Base-by-base conservation (phyloP, 2,797 vertebrate genomes). In the Psittacula echo region DNA sequence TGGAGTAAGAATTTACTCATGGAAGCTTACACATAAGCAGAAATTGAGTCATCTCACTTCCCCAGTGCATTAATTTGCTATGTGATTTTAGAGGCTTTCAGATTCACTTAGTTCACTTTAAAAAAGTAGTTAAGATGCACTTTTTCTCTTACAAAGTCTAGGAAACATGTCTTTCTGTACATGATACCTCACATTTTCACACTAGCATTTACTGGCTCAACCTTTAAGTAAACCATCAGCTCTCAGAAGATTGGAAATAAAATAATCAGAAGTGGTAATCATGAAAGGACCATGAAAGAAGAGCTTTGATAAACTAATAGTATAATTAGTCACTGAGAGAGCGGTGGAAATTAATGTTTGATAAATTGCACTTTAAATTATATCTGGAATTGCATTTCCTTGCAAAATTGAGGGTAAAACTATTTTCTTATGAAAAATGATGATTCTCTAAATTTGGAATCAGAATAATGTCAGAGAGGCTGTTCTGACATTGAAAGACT, bases 41-140 rank as follows among this genome's bases (percentile, higher is more conserved):
- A 95, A 91, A 72, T 39, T 81, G 62, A 95, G 42, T 82, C 30
- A 88, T 27, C 60, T 92, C 42, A 30, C n/a, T 90, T 84, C 15
- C 12, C 41, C 47, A 65, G 13, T 30, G 77, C 56, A 77, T 79
- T 85, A 60, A 62, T 71, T 87, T 74, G 53, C 41, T 56, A 70
- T 85, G 10, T 91, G 80, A 93, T 82, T 90, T 89, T 60, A 77
- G 14, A 68, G 23, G n/a, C 71, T 81, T 82, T 90, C 64, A 61
- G 20, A 90, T 79, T 87, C 42, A 68, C 15, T 79, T 60, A 26
- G 13, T 48, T 76, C 18, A 54, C 18, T 73, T 75, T 32, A 11
- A 1, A 51, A 67, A 76, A 90, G 17, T 37, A 79, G 22, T 66
- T 82, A 42, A 81, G 86, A 82, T 66, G 70, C 4, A 83, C 7